Evolutionary conservation across 2,797 vertebrate species (phyloP).

Genomic region (Cyprinodon diabolis): DNA sequence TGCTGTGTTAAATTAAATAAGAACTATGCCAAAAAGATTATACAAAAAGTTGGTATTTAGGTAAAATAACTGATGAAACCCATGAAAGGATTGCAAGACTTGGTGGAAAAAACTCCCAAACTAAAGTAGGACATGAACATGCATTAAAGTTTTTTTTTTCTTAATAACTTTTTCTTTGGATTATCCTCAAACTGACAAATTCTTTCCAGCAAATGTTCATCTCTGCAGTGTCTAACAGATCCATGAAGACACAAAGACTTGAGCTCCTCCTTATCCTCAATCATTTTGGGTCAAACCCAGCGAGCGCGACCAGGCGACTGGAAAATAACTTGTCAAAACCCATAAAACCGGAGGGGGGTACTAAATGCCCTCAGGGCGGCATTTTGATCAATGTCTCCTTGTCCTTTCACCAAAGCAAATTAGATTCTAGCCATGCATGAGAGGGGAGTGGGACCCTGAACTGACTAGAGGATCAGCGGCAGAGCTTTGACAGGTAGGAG

Average conservation of each 20-base stretch:
- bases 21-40: neutral
- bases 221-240: conserved; percentile 12
- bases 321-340: conserved; percentile 82
- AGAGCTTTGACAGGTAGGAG: conserved; percentile 73
- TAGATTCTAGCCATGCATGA: conserved; percentile 79
- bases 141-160: too few relatives aligned
- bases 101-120: neutral
- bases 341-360: conserved; percentile 68
- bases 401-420: conserved; percentile 84
- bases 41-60: neutral
- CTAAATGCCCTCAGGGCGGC: conserved; percentile 77
- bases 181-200: too few relatives aligned
- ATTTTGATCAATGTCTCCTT: conserved; percentile 88
- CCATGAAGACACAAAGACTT: conserved; percentile 30
- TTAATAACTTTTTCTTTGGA: too few relatives aligned
- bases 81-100: neutral
- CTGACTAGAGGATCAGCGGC: conserved; percentile 75
- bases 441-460: conserved; percentile 80
- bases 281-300: conserved; percentile 69
- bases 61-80: neutral
- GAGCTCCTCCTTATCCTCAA: conserved; percentile 41
- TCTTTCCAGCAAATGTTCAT: neutral
- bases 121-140: too few relatives aligned
- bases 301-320: conserved; percentile 62
- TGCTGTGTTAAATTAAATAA: neutral